These are phyloP conservation scores for Rotaria macrura DNA, from an alignment of 2,888 invertebrate genomes.

Conservation along the genomic window DNA sequence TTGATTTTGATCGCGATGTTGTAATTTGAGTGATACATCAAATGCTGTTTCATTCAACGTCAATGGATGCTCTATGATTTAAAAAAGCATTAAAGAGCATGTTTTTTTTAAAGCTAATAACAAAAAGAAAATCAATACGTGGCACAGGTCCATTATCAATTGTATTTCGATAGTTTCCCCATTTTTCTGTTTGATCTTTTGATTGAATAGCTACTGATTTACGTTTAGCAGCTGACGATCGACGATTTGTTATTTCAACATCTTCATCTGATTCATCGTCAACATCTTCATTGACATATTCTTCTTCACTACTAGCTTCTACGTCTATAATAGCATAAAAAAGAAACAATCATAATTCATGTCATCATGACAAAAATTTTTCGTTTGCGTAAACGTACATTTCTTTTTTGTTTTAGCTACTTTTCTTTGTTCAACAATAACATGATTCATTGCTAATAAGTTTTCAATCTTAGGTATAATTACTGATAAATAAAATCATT, in stretches of 20 bases:
- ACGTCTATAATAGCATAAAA: too few species aligned
- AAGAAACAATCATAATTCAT: too few species aligned
- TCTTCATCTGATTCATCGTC: not conserved
- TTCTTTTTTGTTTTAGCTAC: not conserved
- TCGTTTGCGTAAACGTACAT: not conserved
- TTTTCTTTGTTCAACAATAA: not conserved
- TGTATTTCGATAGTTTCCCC: not conserved
- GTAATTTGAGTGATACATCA: not conserved
- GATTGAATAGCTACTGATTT: not conserved
- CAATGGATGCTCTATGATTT: not conserved
- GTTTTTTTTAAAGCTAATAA: too few species aligned
- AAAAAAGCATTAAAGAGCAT: not conserved
- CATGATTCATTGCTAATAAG: not conserved
- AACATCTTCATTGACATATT: not conserved
- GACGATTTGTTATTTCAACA: not conserved
- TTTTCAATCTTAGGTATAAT: not conserved
- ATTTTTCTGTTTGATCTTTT: not conserved
- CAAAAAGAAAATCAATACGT: not conserved
- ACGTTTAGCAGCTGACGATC: not conserved
- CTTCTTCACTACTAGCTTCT: not conserved
- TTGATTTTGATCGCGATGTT: not conserved
- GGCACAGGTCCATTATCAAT: constrained; percentile 2
- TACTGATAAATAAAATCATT: not conserved
- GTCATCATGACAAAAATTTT: not conserved
- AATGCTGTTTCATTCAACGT: not conserved